phyloP scores from a whole-genome alignment of 2,113 vertebrate genomes.

The Ceuthmochares aereus region DNA sequence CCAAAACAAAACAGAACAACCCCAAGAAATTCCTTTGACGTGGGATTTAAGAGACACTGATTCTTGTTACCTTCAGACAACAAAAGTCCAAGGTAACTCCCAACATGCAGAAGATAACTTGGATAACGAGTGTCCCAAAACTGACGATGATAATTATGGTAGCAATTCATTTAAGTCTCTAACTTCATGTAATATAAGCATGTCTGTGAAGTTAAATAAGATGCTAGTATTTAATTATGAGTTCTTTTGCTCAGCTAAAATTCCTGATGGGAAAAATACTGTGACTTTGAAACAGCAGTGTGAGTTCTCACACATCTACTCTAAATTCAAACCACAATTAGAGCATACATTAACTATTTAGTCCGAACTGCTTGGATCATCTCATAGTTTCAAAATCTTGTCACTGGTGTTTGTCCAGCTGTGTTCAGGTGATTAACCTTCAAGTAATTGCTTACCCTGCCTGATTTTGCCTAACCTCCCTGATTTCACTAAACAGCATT shows the following conservation, averaged over 20 bases:
- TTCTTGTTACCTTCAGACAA: background rate
- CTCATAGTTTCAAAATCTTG: background rate
- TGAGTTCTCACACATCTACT: background rate
- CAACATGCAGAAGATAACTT: background rate
- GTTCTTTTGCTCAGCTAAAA: background rate
- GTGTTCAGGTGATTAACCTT: background rate
- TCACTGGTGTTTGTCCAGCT: background rate
- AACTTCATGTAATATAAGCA: background rate
- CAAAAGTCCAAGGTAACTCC: background rate
- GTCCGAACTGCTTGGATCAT: background rate
- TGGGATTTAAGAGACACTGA: background rate
- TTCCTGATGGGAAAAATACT: background rate
- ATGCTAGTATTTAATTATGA: background rate
- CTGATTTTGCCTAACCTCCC: background rate
- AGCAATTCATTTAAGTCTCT: background rate
- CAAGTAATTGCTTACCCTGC: background rate
- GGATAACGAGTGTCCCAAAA: background rate
- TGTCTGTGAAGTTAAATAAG: background rate
- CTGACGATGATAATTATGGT: background rate
- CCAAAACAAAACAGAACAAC: background rate
- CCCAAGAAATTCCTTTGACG: background rate
- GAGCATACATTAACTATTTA: background rate
- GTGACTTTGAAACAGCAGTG: background rate
- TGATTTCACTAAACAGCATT: background rate
- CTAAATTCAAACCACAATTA: conserved; percentile 1